A percentile compares a stretch with the other conserved stretches of the same genome.
Evolutionary conservation across 2,113 vertebrate genomes (phyloP).

Genomic region (Argyrosomus japonicus): DNA sequence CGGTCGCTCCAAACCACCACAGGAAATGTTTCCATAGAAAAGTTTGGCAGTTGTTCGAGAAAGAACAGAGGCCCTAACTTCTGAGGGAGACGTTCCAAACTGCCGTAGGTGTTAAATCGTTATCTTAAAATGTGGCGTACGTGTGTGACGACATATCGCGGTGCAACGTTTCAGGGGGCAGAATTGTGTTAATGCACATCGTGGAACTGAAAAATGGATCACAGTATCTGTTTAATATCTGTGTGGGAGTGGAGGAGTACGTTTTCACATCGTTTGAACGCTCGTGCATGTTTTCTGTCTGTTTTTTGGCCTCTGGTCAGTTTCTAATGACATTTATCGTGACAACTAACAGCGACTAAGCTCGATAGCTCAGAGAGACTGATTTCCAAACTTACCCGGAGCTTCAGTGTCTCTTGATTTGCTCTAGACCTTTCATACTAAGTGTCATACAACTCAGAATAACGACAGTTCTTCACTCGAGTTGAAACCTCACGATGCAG

Average conservation of each 20-base stretch:
- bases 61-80: neutral
- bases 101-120: neutral
- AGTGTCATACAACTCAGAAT: neutral
- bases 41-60: neutral
- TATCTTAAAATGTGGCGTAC: neutral
- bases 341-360: neutral
- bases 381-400: neutral
- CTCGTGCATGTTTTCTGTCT: neutral
- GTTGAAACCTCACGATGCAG: neutral
- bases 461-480: neutral
- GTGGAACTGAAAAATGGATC: neutral
- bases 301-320: neutral
- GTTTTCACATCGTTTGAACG: neutral
- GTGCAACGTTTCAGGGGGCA: too few species aligned
- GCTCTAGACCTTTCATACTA: neutral
- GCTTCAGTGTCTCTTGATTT: neutral
- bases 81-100: neutral
- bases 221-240: too few species aligned
- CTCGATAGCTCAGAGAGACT: neutral
- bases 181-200: neutral
- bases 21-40: constrained; percentile 8
- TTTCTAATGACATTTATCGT: neutral
- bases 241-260: too few species aligned
- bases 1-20: neutral
- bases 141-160: neutral